phyloP scores from a whole-genome alignment of 2,888 invertebrate species.

The Dicycla oo region DNA sequence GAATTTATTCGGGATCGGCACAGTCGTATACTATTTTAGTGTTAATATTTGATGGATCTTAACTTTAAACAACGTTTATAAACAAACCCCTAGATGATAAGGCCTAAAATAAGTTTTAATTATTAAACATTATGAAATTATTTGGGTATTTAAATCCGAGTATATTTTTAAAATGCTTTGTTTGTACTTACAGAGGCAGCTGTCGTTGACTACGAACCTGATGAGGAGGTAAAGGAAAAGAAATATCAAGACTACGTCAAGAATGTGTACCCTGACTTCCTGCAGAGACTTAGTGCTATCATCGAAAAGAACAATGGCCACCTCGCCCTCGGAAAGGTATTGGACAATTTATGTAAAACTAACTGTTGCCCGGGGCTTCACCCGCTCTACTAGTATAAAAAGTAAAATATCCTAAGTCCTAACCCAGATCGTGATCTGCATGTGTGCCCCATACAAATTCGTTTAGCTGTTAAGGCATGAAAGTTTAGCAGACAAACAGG shows the following conservation, averaged over 20 bases:
- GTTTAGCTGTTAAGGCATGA: not conserved
- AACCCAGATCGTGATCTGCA: not conserved
- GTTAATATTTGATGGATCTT: too few species aligned
- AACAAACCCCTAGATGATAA: too few species aligned
- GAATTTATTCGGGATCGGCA: too few species aligned
- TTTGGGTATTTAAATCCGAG: not conserved
- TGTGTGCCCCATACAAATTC: not conserved
- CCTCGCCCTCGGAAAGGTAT: constrained; percentile 71
- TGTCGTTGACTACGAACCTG: constrained; percentile 62
- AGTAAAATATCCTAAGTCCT: not conserved
- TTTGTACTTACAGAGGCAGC: constrained; percentile 62
- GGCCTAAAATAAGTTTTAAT: too few species aligned
- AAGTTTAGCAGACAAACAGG: not conserved
- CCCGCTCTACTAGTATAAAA: too few species aligned
- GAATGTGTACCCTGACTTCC: constrained; percentile 65
- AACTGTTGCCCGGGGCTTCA: not conserved
- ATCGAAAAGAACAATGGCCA: constrained; percentile 70
- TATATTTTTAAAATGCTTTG: not conserved
- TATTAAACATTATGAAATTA: too few species aligned
- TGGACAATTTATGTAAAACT: not conserved
- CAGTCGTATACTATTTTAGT: too few species aligned
- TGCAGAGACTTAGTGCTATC: constrained; percentile 67
- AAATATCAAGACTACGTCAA: constrained; percentile 64
- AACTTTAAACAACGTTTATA: too few species aligned
- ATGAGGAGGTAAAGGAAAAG: constrained; percentile 63